These are phyloP conservation scores for Arenicola marina DNA, from an alignment of 2,888 invertebrate species.

Conservation along the genomic window DNA sequence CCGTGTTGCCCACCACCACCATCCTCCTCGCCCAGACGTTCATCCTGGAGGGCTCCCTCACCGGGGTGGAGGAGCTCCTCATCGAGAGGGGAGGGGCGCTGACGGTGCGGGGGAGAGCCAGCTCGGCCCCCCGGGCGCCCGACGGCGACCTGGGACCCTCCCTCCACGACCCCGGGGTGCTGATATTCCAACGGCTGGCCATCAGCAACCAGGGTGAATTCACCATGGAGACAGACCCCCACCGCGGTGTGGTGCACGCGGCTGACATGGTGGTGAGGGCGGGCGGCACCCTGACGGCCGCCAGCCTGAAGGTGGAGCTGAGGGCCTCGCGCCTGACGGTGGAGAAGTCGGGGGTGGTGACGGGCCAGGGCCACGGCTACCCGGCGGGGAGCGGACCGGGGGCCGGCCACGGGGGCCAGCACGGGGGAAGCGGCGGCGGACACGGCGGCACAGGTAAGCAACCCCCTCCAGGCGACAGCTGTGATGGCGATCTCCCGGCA, in stretches of 20 bases:
- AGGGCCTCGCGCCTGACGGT: conserved; percentile 31
- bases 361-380: conserved; percentile 38
- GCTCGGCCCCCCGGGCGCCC: conserved; percentile 21
- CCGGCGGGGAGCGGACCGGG: conserved; percentile 32
- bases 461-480: too few relatives aligned
- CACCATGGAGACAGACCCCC: conserved; percentile 32
- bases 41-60: conserved; percentile 39
- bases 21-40: conserved; percentile 38
- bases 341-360: conserved; percentile 34
- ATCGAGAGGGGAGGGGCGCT: conserved; percentile 40
- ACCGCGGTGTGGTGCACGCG: conserved; percentile 22
- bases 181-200: conserved; percentile 29
- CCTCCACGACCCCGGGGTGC: conserved; percentile 22
- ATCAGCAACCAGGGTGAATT: conserved; percentile 39
- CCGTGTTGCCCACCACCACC: conserved; percentile 40
- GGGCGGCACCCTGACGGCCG: conserved; percentile 32
- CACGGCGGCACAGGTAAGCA: conserved; percentile 39
- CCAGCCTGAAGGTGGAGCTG: conserved; percentile 25
- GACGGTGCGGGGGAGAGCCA: conserved; percentile 31
- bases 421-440: conserved; percentile 37
- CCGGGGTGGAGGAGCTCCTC: conserved; percentile 40
- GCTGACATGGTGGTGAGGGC: conserved; percentile 34
- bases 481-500: too few relatives aligned
- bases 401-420: conserved; percentile 22
- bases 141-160: neutral